Percentiles rank a stretch among this genome's conserved stretches.
Evolutionary conservation across 2,888 invertebrate genomes (phyloP).

Genomic region (Miltochrista miniata): DNA sequence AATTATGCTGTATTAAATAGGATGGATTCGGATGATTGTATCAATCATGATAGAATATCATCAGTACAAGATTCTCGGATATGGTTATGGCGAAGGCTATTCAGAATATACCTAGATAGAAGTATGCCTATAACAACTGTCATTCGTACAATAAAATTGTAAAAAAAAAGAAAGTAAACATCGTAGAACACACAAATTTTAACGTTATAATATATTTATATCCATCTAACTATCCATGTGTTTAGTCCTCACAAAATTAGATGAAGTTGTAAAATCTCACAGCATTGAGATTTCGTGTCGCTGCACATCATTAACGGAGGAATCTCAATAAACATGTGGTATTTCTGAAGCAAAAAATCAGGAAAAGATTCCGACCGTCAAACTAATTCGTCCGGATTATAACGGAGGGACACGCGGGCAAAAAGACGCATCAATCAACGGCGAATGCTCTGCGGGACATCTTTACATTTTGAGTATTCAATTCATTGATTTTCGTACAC

Average conservation of each 20-base stretch:
- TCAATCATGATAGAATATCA: no score
- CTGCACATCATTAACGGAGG: conserved; percentile 72
- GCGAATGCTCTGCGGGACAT: conserved; percentile 55
- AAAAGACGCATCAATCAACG: conserved; percentile 76
- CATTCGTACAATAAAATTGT: no score
- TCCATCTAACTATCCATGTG: neutral
- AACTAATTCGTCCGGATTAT: conserved; percentile 75
- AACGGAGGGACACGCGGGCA: conserved; percentile 65
- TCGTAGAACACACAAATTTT: no score
- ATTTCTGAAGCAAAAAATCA: conserved; percentile 67
- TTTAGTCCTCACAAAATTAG: conserved; percentile 3
- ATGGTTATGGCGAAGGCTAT: no score
- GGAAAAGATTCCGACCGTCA: conserved; percentile 77
- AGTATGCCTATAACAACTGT: no score
- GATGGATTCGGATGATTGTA: no score
- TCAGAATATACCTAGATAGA: no score
- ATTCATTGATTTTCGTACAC: conserved; percentile 26
- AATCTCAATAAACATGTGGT: conserved; percentile 73
- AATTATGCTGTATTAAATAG: no score
- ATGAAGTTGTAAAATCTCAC: conserved; percentile 2
- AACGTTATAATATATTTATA: neutral
- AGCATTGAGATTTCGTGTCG: conserved; percentile 48
- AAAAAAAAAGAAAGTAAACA: no score
- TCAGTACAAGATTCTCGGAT: no score
- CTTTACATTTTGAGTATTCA: conserved; percentile 44